A percentile compares a stretch with the other conserved stretches of the same genome.
Conservation (phyloP, 2,797 vertebrate species). For the Eleutherodactylus coqui region DNA sequence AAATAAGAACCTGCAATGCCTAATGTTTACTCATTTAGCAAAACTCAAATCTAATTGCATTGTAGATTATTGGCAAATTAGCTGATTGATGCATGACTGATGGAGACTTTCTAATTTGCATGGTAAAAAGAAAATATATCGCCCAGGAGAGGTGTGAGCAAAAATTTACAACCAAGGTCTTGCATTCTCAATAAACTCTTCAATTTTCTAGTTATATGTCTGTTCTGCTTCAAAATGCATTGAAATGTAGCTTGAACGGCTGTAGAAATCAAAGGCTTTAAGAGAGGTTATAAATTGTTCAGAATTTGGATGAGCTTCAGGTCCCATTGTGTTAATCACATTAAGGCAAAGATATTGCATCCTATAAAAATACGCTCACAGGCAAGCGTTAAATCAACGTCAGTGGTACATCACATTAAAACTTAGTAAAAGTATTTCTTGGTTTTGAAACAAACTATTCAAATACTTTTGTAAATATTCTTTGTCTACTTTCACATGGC, state of each 20-base stretch:
- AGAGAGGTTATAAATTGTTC: constrained; percentile 43
- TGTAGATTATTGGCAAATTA: constrained; percentile 42
- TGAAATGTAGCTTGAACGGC: constrained; percentile 32
- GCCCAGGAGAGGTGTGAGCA: constrained; percentile 25
- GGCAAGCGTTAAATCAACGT: constrained; percentile 49
- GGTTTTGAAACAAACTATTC: constrained; percentile 15
- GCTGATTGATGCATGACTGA: constrained; percentile 21
- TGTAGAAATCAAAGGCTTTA: constrained; percentile 45
- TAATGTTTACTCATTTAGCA: constrained; percentile 43
- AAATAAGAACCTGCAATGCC: constrained; percentile 28
- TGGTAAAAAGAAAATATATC: constrained; percentile 48
- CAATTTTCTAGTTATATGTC: constrained; percentile 49
- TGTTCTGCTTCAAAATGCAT: constrained; percentile 49
- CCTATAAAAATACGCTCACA: constrained; percentile 57
- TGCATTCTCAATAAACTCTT: constrained; percentile 43
- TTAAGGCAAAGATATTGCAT: constrained; percentile 58
- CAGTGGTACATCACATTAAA: constrained; percentile 41
- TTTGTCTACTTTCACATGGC: background rate
- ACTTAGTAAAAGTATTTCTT: constrained; percentile 28
- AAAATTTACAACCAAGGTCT: constrained; percentile 29
- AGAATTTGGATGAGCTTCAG: constrained; percentile 55
- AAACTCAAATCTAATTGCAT: constrained; percentile 22
- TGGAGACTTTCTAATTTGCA: constrained; percentile 40
- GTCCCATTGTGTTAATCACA: constrained; percentile 60
- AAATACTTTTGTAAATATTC: background rate